phyloP scores from a whole-genome alignment of 2,113 vertebrate genomes.

The Paradoxurus hermaphroditus region DNA sequence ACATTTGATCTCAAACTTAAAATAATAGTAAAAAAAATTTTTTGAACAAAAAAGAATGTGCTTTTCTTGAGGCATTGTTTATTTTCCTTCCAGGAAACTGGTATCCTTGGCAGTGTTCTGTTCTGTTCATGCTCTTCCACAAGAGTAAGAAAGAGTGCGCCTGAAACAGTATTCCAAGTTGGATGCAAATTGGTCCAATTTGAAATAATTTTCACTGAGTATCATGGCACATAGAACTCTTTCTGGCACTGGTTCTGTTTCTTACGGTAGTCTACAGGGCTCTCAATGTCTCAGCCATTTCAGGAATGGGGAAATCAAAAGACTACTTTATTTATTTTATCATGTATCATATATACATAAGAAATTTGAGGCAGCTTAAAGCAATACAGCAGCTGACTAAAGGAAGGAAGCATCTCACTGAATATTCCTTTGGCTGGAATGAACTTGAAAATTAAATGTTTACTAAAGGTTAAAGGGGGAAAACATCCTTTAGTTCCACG shows the following conservation, averaged over 20 bases:
- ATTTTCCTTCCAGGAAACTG: constrained; percentile 51
- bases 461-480: background rate
- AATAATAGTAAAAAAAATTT: background rate
- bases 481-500: background rate
- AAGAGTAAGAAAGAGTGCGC: constrained; percentile 35
- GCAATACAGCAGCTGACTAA: background rate
- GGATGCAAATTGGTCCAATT: background rate
- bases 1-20: background rate
- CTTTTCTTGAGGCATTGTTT: constrained; percentile 45
- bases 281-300: background rate
- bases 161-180: background rate
- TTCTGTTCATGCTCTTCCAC: constrained; percentile 33
- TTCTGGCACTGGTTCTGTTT: background rate
- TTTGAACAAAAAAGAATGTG: constrained; percentile 46
- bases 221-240: background rate
- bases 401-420: background rate
- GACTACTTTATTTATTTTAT: background rate
- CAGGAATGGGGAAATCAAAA: background rate
- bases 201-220: background rate
- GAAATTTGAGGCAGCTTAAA: background rate
- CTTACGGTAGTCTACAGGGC: background rate
- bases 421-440: background rate
- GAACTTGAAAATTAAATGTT: constrained; percentile 3
- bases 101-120: constrained; percentile 39
- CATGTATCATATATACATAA: background rate